Base-by-base conservation (phyloP, 2,113 vertebrate genomes). In the Passer montanus region DNA sequence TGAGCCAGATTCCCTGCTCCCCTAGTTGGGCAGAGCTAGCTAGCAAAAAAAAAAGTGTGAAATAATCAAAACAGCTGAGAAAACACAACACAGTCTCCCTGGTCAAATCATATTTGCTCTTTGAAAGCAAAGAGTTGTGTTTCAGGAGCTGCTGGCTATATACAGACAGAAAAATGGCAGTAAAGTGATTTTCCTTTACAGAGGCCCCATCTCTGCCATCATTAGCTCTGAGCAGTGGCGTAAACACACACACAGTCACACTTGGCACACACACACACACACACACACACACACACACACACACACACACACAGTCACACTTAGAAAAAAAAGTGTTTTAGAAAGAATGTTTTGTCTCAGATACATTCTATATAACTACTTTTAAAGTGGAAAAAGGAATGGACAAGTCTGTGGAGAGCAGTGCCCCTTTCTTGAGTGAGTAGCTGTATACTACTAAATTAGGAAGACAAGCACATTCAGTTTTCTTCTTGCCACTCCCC, bases 31-130 rank as follows among this genome's bases (percentile, higher is more conserved):
- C 68, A 94, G 56, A 95, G 56, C 70, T 74, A 60, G 18, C 11
- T 1, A 37, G 1, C 39, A 55, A 90, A 93, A 90, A 94, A 89
- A 81, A 59, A 88, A 59, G 74, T 90, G 87, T 94, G 75, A 95
- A 96, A 89, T 75, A 94, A 93, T 90, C 52, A 87, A 96, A 96
- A 84, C 96, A 94, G 95, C 96, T 95, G 96, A 94, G 86, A 96
- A 96, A 96, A 94, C 86, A 96, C 37, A 77, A 75, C 18, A 53
- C 15, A 53, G 49, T 89, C 88, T 96, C 95, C 44, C 50, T 82
- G 66, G 86, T 95, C 87, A 93, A 96, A 92, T 87, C 44, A 35
- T 90, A 68, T 53, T 84, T 89, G 39, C 46, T 88, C 39, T 67
- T 84, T 88, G 56, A 60, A 93, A 92, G 41, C 37, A 86, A 73